These are phyloP conservation scores for Chamaetylas fuelleborni DNA, from an alignment of 2,113 vertebrate genomes.

Conservation along the genomic window DNA sequence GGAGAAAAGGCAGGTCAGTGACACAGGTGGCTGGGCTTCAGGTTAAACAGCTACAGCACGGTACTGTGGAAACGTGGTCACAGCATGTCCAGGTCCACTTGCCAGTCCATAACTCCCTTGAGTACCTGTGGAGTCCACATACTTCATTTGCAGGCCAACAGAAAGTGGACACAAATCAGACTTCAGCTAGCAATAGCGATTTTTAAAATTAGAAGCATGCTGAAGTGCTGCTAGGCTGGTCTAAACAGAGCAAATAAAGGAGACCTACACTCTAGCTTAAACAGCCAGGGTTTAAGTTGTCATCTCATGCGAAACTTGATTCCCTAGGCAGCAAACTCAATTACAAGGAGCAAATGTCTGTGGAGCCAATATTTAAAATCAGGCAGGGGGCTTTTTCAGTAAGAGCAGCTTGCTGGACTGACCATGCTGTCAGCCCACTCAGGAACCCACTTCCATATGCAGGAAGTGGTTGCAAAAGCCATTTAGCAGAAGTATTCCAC, in stretches of 20 bases:
- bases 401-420: not conserved
- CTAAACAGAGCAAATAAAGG: not conserved
- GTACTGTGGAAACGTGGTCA: not conserved
- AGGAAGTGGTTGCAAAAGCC: not conserved
- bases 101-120: not conserved
- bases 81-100: not conserved
- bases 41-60: accelerated
- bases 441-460: not conserved
- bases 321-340: not conserved
- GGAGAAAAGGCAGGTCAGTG: not conserved
- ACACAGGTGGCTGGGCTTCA: not conserved
- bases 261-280: not conserved
- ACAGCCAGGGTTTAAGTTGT: not conserved
- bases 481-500: not conserved
- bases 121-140: not conserved
- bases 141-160: not conserved
- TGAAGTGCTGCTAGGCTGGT: not conserved
- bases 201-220: not conserved
- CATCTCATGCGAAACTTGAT: not conserved
- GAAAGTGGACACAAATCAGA: not conserved
- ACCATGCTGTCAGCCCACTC: accelerated
- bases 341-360: not conserved
- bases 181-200: not conserved
- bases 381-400: not conserved
- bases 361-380: not conserved